A percentile compares a stretch with the other conserved stretches of the same genome.
Conservation (phyloP, 53 echinoderm and acorn worm genomes). For the Paelopatides confundens region DNA sequence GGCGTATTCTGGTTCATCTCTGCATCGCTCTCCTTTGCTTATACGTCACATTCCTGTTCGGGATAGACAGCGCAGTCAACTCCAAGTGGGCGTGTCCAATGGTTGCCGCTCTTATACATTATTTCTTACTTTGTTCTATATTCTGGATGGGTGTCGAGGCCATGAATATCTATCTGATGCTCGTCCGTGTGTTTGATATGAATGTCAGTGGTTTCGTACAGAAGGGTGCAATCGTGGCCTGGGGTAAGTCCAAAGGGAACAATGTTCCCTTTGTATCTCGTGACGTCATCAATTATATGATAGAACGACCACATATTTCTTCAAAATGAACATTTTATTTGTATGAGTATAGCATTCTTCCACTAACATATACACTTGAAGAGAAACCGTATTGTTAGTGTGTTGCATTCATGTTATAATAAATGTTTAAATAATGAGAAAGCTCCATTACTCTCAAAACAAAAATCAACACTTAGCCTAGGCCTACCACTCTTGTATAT, state of each 20-base stretch:
- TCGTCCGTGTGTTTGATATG: constrained; percentile 79
- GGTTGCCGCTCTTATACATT: constrained; percentile 87
- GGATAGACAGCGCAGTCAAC: constrained; percentile 69
- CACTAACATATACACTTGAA: too few species aligned
- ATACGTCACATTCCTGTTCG: constrained; percentile 80
- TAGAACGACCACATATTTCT: too few species aligned
- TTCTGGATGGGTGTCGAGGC: constrained; percentile 94
- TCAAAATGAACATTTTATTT: too few species aligned
- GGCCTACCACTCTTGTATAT: too few species aligned
- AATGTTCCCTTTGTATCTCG: too few species aligned
- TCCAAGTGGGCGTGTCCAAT: constrained; percentile 57
- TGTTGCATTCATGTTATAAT: too few species aligned
- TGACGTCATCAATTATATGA: too few species aligned
- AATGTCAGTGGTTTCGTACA: constrained; percentile 67
- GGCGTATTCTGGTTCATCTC: constrained; percentile 85
- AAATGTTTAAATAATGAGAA: too few species aligned
- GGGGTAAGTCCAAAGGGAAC: constrained; percentile 91
- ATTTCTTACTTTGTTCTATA: constrained; percentile 77
- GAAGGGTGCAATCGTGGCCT: constrained; percentile 74
- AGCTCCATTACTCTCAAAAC: too few species aligned
- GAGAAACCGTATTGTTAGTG: too few species aligned
- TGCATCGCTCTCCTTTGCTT: constrained; percentile 79
- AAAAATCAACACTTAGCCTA: too few species aligned
- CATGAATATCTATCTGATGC: constrained; percentile 79
- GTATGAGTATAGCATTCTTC: too few species aligned